A percentile compares a stretch with the other conserved stretches of the same genome.
Conservation (phyloP, 2,888 invertebrate genomes). For the Artemia sinica region DNA sequence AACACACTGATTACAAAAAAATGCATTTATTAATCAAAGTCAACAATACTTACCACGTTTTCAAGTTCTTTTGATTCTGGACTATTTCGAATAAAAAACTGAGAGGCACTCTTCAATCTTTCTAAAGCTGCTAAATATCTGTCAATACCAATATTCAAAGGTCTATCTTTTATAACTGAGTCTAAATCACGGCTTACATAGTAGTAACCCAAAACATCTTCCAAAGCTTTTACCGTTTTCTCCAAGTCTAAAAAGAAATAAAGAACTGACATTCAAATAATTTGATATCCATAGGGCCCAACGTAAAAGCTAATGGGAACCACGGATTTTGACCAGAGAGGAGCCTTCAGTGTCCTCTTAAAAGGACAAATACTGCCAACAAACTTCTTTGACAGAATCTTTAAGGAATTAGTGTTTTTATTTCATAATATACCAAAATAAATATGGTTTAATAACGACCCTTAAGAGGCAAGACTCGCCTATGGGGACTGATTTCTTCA, state of each 20-base stretch:
- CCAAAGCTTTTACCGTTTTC: slow-evolving; percentile 63
- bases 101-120: slow-evolving; percentile 64
- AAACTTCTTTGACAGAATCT: no score
- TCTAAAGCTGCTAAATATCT: slow-evolving; percentile 53
- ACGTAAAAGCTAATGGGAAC: not conserved
- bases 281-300: not conserved
- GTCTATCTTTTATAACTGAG: slow-evolving; percentile 64
- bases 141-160: slow-evolving; percentile 43
- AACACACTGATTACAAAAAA: not conserved
- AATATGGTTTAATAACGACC: no score
- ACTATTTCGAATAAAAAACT: slow-evolving; percentile 80
- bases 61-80: slow-evolving; percentile 82
- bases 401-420: no score
- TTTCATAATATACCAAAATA: no score
- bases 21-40: not conserved
- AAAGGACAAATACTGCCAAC: no score
- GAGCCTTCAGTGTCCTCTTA: no score
- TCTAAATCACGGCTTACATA: slow-evolving; percentile 85
- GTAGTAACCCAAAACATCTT: slow-evolving; percentile 86
- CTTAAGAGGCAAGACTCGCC: no score
- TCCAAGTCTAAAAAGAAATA: slow-evolving; percentile 56
- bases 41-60: slow-evolving; percentile 55
- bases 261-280: not conserved
- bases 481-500: no score
- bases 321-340: no score